These are phyloP conservation scores for Linyphia triangularis DNA, from an alignment of 2,888 invertebrate species.

Conservation along the genomic window DNA sequence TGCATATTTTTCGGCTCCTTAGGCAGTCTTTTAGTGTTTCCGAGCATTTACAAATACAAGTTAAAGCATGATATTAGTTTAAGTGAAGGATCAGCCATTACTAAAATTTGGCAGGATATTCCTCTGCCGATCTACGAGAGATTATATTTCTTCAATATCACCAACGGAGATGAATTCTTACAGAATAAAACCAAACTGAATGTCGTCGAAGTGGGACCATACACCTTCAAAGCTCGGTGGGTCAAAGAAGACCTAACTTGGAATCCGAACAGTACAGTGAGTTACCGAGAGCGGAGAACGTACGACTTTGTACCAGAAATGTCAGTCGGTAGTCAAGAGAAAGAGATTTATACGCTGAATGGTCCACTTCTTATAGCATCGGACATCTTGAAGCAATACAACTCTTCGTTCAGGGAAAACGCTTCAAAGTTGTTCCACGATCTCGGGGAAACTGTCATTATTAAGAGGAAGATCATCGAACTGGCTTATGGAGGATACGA, in stretches of 20 bases:
- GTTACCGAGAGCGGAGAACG: conserved; percentile 77
- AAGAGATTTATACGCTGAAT: conserved; percentile 77
- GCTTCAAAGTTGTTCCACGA: background rate
- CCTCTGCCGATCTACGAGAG: conserved; percentile 73
- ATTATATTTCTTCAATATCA: conserved; percentile 74
- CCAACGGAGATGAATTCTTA: conserved; percentile 56
- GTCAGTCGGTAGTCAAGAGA: conserved; percentile 77
- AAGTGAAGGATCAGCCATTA: conserved; percentile 14
- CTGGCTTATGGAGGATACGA: conserved; percentile 71
- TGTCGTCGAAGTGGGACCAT: conserved; percentile 73
- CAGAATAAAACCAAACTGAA: conserved; percentile 7
- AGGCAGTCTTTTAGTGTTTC: conserved; percentile 20
- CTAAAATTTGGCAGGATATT: conserved; percentile 69
- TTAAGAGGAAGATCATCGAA: conserved; percentile 55
- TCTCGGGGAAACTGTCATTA: conserved; percentile 30
- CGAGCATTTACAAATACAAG: conserved; percentile 26
- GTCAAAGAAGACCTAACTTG: conserved; percentile 78
- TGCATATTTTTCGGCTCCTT: background rate
- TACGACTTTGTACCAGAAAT: conserved; percentile 77
- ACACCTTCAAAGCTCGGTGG: conserved; percentile 60
- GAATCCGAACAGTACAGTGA: conserved; percentile 77
- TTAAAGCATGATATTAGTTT: conserved; percentile 36
- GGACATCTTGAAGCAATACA: background rate
- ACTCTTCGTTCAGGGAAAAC: background rate
- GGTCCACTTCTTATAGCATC: conserved; percentile 76